Evolutionary conservation across 2,888 invertebrate genomes (phyloP).

Genomic region (Eueremaeus valkanovi): DNA sequence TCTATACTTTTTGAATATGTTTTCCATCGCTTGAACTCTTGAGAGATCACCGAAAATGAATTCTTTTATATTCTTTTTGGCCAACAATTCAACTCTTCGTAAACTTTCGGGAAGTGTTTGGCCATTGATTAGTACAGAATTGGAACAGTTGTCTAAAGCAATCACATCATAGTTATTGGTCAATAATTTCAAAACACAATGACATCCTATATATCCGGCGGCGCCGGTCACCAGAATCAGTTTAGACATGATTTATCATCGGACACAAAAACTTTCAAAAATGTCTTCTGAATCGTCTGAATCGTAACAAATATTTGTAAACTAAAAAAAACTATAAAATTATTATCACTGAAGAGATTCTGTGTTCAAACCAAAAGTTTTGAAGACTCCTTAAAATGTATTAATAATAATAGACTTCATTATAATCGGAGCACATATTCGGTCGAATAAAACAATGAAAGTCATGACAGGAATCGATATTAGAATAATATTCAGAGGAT

Average conservation of each 20-base stretch:
- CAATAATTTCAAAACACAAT: slow-evolving; percentile 82
- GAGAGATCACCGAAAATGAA: slow-evolving; percentile 72
- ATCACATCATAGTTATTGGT: slow-evolving; percentile 75
- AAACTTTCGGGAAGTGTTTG: slow-evolving; percentile 67
- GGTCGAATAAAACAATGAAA: neutral
- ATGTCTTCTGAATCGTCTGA: no score
- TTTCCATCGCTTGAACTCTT: slow-evolving; percentile 62
- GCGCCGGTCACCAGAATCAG: slow-evolving; percentile 86
- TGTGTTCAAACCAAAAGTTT: neutral
- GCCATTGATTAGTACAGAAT: slow-evolving; percentile 64
- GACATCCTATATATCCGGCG: slow-evolving; percentile 96
- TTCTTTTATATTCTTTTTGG: slow-evolving; percentile 61
- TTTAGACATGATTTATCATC: neutral
- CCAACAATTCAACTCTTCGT: slow-evolving; percentile 70
- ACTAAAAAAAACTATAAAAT: no score
- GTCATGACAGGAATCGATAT: neutral
- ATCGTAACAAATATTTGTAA: no score
- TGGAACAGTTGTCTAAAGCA: slow-evolving; percentile 80
- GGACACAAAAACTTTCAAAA: neutral
- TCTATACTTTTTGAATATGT: slow-evolving; percentile 72
- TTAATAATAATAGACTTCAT: neutral
- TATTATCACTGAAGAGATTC: no score
- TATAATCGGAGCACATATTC: neutral
- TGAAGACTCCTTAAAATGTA: neutral
- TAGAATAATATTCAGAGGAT: slow-evolving; percentile 1